These are phyloP conservation scores for Linnaemya vulpina DNA, from an alignment of 2,888 invertebrate genomes.

Conservation along the genomic window DNA sequence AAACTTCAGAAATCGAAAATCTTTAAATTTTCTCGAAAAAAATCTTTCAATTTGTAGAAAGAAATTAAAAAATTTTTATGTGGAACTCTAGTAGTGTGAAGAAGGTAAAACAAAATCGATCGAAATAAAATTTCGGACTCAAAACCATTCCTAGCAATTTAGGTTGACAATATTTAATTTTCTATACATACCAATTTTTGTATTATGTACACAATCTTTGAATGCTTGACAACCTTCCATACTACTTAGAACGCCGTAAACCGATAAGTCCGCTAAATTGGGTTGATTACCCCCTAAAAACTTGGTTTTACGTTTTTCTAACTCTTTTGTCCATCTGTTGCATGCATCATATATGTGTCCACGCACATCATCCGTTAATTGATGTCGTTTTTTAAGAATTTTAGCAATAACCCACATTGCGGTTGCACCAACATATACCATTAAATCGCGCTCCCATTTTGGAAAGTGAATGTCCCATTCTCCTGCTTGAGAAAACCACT, in stretches of 20 bases:
- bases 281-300: constrained; percentile 95
- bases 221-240: constrained; percentile 97
- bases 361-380: constrained; percentile 94
- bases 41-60: no score
- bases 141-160: no score
- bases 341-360: constrained; percentile 95
- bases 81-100: no score
- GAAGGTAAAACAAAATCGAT: no score
- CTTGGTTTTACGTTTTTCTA: constrained; percentile 87
- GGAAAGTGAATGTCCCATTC: constrained; percentile 96
- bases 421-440: constrained; percentile 95
- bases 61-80: no score
- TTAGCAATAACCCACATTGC: constrained; percentile 98
- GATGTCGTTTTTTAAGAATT: constrained; percentile 92
- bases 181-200: constrained; percentile 85
- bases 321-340: constrained; percentile 89
- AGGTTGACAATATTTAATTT: background rate
- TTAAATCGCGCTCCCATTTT: constrained; percentile 91
- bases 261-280: constrained; percentile 95
- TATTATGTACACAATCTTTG: constrained; percentile 89
- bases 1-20: no score
- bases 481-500: constrained; percentile 96
- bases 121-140: no score
- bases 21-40: no score
- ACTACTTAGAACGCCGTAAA: constrained; percentile 94